Evolutionary conservation across 2,888 invertebrate genomes (phyloP), one percentile per base, ranked within the genome.

Genomic region (Nomada ruficornis): DNA sequence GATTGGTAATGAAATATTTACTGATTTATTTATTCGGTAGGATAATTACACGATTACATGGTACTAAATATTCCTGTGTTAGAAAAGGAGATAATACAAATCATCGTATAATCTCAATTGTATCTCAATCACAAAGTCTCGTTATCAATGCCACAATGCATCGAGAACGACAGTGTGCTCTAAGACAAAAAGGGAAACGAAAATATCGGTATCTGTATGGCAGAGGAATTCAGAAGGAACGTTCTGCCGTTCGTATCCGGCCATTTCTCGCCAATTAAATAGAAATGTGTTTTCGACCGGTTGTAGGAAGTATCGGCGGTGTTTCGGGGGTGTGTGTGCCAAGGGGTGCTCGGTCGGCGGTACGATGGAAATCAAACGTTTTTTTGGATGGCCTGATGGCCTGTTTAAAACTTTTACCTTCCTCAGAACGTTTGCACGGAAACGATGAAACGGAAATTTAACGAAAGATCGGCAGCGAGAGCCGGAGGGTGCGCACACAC

Each of bases 381-480:
- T 82, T 73, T 77, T 73, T 13, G 70, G 60, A 54, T 71, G 85
- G 78, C 77, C 82, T 59, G 78, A 83, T 75, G 80, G 85, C 77
- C 81, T 77, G 85, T 74, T 87, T 87, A 77, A 82, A 87, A 85
- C 65, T 78, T 78, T 78, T 82, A 78, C 82, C 78, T 79, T 65
- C 80, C 67, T 77, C 77, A 60, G 74, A 64, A 64, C 74, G 83
- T 83, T 80, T 84, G 79, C 82, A 77, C 82, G 84, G 84, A 82
- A 84, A 86, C 82, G 79, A 82, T 73, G 82, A 86, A 88, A 86
- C 87, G 88, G 86, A 85, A 85, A 87, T 85, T 85, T 78, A 87
- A 87, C 88, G 87, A 85, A 89, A 86, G 87, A 75, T 82, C 88
- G 86, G 76, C 70, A 73, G 69, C 69, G 72, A 70, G 67, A 70